These are phyloP conservation scores for Drosophila kepulauana DNA, from an alignment of 1,140 invertebrate genomes.

Conservation along the genomic window DNA sequence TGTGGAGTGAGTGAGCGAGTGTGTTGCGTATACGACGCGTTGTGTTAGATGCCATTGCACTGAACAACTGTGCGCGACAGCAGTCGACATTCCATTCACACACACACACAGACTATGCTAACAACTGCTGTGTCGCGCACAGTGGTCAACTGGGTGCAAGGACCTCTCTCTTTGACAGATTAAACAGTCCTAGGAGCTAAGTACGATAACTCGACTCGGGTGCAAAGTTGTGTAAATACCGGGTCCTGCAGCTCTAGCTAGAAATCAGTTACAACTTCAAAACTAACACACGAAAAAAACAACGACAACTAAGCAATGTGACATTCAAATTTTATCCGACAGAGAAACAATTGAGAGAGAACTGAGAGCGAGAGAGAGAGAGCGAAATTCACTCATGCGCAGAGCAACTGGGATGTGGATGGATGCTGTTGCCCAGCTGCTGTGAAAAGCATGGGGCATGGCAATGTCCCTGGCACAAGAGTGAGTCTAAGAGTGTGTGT, in stretches of 20 bases:
- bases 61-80: conserved; percentile 53
- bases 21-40: conserved; percentile 70
- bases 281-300: background rate
- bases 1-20: conserved; percentile 29
- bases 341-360: conserved; percentile 2
- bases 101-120: background rate
- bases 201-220: conserved; percentile 5
- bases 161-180: conserved; percentile 43
- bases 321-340: conserved; percentile 38
- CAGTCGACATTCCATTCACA: background rate
- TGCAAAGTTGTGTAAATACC: background rate
- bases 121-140: conserved; percentile 32
- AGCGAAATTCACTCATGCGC: conserved; percentile 21
- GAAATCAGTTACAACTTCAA: conserved; percentile 6
- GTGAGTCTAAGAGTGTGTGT: conserved; percentile 17
- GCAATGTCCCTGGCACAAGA: conserved; percentile 26
- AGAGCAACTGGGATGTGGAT: conserved; percentile 36
- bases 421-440: conserved; percentile 31
- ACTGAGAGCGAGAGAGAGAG: conserved; percentile 11
- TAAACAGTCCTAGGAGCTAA: conserved; percentile 70
- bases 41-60: conserved; percentile 51
- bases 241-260: conserved; percentile 22
- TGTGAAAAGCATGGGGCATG: conserved; percentile 25
- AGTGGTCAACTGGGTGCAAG: conserved; percentile 63
- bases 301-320: conserved; percentile 33